Conservation (phyloP, 2,797 vertebrate species). For the Molossus molossus region DNA sequence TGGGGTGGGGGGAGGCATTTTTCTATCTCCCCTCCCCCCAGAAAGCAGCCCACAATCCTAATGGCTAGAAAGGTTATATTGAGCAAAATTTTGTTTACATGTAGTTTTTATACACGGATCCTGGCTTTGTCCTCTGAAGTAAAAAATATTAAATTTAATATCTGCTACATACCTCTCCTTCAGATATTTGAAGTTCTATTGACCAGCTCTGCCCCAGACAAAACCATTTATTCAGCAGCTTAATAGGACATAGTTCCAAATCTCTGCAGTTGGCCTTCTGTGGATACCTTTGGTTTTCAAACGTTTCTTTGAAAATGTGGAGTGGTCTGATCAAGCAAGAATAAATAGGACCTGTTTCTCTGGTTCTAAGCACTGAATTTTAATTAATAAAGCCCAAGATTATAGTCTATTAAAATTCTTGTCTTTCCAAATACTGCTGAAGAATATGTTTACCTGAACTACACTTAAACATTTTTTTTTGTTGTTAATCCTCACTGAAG, state of each 20-base stretch:
- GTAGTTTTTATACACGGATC: conserved; percentile 26
- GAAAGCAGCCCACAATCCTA: conserved; percentile 26
- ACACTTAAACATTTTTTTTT: conserved; percentile 15
- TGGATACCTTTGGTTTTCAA: neutral
- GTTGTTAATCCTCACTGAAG: no score
- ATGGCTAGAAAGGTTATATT: neutral
- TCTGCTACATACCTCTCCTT: neutral
- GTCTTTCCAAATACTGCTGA: neutral
- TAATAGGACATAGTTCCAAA: conserved; percentile 27
- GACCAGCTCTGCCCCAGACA: neutral
- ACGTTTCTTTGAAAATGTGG: conserved; percentile 21
- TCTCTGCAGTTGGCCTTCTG: neutral
- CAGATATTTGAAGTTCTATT: neutral
- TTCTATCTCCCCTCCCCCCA: neutral
- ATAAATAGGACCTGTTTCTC: neutral
- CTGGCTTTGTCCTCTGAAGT: conserved; percentile 17
- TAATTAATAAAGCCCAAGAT: conserved; percentile 20
- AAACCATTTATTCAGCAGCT: conserved; percentile 39
- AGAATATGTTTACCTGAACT: conserved; percentile 46
- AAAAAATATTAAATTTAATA: conserved; percentile 45
- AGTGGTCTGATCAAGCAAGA: neutral
- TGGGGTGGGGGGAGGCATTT: neutral
- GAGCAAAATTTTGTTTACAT: conserved; percentile 18
- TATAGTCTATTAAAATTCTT: neutral
- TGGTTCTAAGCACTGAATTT: conserved; percentile 35